Evolutionary conservation across 2,113 vertebrate species (phyloP).

Genomic region (Dromaius novaehollandiae): DNA sequence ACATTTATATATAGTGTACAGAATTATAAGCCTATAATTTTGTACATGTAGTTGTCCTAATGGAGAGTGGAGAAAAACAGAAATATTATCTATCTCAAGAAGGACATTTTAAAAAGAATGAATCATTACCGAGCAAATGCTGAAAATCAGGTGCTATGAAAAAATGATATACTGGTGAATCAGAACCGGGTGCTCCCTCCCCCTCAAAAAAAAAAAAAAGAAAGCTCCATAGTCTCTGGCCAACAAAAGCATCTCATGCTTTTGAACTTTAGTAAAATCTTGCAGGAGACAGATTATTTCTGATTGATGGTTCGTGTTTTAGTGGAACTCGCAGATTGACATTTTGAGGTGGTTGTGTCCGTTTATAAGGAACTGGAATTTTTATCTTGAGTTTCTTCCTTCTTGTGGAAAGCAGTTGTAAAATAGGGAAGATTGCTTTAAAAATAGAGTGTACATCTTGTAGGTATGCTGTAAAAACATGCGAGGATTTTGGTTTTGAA

Average conservation of each 20-base stretch:
- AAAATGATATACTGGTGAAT: neutral
- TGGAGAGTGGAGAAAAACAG: neutral
- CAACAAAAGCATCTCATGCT: constrained; percentile 45
- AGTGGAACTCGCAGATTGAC: constrained; percentile 30
- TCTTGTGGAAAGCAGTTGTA: constrained; percentile 5
- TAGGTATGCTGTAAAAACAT: constrained; percentile 12
- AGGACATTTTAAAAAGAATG: constrained; percentile 40
- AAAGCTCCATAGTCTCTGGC: neutral
- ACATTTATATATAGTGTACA: constrained; percentile 36
- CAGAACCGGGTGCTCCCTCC: neutral
- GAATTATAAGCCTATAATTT: constrained; percentile 37
- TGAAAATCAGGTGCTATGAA: neutral
- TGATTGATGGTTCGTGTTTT: constrained; percentile 55
- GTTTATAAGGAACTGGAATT: constrained; percentile 1
- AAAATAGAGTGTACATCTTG: neutral
- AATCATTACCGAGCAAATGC: constrained; percentile 16
- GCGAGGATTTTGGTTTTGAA: constrained; percentile 31
- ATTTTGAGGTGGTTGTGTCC: constrained; percentile 36
- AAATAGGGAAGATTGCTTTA: neutral
- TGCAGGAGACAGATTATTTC: constrained; percentile 52
- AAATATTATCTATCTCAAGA: neutral
- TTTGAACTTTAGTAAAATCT: constrained; percentile 25
- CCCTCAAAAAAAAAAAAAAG: neutral
- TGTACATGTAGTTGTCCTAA: constrained; percentile 2
- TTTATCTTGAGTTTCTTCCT: constrained; percentile 12